phyloP scores from a whole-genome alignment of 2,113 vertebrate genomes.

The Acinonyx jubatus region DNA sequence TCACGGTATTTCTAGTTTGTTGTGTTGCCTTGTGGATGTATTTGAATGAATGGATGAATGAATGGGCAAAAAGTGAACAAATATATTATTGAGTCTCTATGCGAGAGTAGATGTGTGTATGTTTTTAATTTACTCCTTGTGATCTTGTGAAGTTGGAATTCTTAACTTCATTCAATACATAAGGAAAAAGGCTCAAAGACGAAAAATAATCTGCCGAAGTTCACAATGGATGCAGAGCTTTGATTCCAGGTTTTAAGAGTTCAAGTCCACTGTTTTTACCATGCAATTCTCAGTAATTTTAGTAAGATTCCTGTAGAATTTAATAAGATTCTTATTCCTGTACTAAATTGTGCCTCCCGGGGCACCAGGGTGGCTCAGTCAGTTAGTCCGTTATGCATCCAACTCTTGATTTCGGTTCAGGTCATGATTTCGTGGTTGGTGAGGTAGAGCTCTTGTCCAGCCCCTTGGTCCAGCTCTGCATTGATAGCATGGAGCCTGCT shows the following conservation, averaged over 20 bases:
- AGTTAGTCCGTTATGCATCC: too few species aligned
- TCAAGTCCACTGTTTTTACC: background rate
- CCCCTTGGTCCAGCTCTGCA: too few species aligned
- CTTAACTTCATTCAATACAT: conserved; percentile 5
- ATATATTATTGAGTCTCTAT: background rate
- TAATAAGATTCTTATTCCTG: background rate
- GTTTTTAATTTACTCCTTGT: background rate
- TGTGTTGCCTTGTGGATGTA: background rate
- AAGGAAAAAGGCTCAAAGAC: conserved; percentile 7
- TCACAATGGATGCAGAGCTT: background rate
- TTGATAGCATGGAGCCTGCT: too few species aligned
- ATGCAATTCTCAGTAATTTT: background rate
- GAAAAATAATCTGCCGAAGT: background rate
- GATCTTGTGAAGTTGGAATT: background rate
- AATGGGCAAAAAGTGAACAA: background rate
- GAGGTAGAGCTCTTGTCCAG: too few species aligned
- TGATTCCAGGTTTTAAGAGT: background rate
- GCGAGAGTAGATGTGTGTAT: background rate
- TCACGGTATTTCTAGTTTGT: background rate
- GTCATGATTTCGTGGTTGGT: too few species aligned
- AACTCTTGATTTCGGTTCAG: too few species aligned
- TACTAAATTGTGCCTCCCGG: background rate
- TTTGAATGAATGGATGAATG: conserved; percentile 13
- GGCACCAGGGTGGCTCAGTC: too few species aligned
- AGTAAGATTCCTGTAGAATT: background rate